Conservation (phyloP, 2,797 vertebrate species). For the Saxicola maurus region DNA sequence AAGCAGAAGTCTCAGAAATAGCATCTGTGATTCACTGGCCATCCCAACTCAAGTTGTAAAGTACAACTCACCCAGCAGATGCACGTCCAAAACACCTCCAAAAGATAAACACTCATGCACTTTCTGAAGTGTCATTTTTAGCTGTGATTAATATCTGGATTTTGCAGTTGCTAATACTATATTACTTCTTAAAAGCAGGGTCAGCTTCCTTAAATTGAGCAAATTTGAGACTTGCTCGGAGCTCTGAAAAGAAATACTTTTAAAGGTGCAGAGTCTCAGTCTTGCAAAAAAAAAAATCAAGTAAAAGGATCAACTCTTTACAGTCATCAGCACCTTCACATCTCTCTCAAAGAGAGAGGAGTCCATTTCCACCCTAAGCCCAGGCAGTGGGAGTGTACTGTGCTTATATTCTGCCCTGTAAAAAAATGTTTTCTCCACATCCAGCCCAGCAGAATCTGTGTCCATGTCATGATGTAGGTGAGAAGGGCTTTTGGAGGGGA, state of each 20-base stretch:
- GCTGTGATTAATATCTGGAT: neutral
- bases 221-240: neutral
- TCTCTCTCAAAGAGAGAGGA: neutral
- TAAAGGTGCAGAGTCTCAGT: neutral
- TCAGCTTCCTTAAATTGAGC: neutral
- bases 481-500: neutral
- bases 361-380: neutral
- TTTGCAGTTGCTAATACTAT: neutral
- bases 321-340: neutral
- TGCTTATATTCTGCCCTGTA: neutral
- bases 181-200: neutral
- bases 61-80: neutral
- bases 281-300: neutral
- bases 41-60: neutral
- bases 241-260: neutral
- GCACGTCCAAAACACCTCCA: neutral
- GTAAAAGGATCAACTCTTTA: neutral
- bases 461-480: neutral
- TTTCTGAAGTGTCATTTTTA: neutral
- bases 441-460: neutral
- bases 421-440: neutral
- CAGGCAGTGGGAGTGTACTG: accelerated
- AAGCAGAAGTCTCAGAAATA: neutral
- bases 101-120: neutral
- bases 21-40: neutral